Evolutionary conservation across 2,113 vertebrate species (phyloP).

Genomic region (Antigone vipio): DNA sequence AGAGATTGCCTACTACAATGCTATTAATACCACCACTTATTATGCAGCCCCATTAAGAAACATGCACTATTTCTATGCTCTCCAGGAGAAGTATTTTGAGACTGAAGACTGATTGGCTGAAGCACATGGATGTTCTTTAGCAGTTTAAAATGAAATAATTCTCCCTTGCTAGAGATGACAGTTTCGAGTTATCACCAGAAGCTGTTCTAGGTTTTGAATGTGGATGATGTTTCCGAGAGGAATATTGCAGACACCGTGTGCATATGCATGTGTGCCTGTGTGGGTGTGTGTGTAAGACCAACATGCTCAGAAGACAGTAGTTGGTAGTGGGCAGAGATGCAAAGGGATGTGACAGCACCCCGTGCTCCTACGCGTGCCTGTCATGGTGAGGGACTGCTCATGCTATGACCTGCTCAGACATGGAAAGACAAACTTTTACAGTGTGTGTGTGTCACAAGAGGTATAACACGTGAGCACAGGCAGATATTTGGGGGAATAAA

Average conservation of each 20-base stretch:
- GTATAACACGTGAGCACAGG: fast-evolving
- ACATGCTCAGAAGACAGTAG: neutral
- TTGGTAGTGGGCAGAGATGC: neutral
- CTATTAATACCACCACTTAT: neutral
- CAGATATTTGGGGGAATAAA: neutral
- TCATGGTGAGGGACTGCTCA: neutral
- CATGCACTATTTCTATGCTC: neutral
- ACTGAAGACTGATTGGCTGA: neutral
- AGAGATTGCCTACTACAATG: neutral
- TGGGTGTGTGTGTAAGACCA: neutral
- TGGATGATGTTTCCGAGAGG: neutral
- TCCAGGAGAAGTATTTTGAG: neutral
- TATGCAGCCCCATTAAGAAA: neutral
- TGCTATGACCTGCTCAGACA: neutral
- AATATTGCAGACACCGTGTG: neutral
- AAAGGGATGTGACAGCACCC: neutral
- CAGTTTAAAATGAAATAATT: neutral
- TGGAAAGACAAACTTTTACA: neutral
- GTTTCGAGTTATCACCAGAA: neutral
- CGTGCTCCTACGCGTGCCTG: fast-evolving
- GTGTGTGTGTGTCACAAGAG: neutral
- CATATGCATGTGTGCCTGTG: fast-evolving
- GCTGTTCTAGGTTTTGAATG: neutral
- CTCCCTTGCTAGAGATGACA: neutral
- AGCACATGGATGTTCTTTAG: neutral